Evolutionary conservation across 2,888 invertebrate genomes (phyloP).

Genomic region (Sinotaia quadrata): DNA sequence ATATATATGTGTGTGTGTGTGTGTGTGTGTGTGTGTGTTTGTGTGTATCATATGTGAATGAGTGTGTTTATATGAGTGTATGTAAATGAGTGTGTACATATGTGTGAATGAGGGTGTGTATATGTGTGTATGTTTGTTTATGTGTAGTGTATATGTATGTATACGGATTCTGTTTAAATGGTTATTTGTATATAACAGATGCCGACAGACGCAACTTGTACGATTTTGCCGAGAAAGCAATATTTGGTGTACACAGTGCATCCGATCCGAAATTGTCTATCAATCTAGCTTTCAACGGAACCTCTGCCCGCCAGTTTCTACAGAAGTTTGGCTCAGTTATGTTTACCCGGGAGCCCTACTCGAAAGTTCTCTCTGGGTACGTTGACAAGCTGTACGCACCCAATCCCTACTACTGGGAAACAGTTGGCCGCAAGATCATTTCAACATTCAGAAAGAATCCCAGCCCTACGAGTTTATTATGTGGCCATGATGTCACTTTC

Average conservation of each 20-base stretch:
- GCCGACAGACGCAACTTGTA: not conserved
- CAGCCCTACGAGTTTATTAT: slow-evolving; percentile 17
- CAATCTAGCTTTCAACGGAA: too few relatives aligned
- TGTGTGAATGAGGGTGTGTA: slow-evolving; percentile 5
- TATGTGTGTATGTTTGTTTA: not conserved
- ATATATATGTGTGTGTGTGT: too few relatives aligned
- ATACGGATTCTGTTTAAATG: too few relatives aligned
- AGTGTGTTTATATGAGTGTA: not conserved
- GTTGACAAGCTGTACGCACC: slow-evolving; percentile 55
- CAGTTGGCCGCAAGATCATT: slow-evolving; percentile 40
- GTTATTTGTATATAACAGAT: not conserved
- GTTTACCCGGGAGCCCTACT: slow-evolving; percentile 53
- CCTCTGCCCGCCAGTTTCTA: not conserved
- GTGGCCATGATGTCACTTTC: slow-evolving; percentile 56
- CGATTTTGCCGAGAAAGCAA: too few relatives aligned
- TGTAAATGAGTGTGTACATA: not conserved
- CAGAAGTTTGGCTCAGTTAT: slow-evolving; percentile 40
- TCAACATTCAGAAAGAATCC: slow-evolving; percentile 31
- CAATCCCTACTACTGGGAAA: slow-evolving; percentile 49
- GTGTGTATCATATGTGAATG: not conserved
- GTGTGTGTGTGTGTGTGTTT: not conserved
- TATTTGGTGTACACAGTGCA: too few relatives aligned
- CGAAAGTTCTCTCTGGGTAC: slow-evolving; percentile 52
- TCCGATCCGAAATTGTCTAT: too few relatives aligned
- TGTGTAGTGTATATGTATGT: not conserved